Percentiles rank a stretch among this genome's conserved stretches.
Evolutionary conservation across 2,797 vertebrate genomes (phyloP).

Genomic region (Lemur catta): DNA sequence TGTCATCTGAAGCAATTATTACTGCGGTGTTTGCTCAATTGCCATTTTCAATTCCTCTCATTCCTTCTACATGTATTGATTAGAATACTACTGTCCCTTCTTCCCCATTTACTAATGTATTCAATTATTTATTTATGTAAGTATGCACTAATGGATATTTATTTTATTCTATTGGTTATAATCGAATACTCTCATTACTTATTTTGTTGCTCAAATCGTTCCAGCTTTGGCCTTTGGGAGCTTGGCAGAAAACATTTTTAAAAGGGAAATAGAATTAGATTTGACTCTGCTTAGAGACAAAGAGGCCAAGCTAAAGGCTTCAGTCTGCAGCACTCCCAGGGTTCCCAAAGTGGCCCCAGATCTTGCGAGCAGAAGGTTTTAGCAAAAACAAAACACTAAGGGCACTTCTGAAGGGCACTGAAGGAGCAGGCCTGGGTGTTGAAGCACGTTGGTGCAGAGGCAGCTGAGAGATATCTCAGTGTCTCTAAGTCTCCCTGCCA

Average conservation of each 20-base stretch:
- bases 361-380: neutral
- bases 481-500: neutral
- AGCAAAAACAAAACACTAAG: neutral
- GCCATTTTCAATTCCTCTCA: conserved; percentile 39
- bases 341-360: neutral
- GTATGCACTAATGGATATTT: neutral
- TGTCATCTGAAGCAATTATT: neutral
- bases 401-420: neutral
- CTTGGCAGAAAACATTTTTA: conserved; percentile 18
- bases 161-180: conserved; percentile 1
- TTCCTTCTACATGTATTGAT: conserved; percentile 24
- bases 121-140: conserved; percentile 59
- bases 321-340: neutral
- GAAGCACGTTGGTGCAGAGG: neutral
- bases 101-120: conserved; percentile 8
- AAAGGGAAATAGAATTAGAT: neutral
- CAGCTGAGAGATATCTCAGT: neutral
- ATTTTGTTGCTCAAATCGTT: conserved; percentile 3
- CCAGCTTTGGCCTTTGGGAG: neutral
- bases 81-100: neutral
- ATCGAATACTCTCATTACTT: conserved; percentile 21
- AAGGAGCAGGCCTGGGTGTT: neutral
- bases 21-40: neutral
- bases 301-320: neutral
- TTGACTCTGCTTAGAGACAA: neutral